These are phyloP conservation scores for Drosophila monieri DNA, from an alignment of 2,888 invertebrate genomes.

Conservation along the genomic window DNA sequence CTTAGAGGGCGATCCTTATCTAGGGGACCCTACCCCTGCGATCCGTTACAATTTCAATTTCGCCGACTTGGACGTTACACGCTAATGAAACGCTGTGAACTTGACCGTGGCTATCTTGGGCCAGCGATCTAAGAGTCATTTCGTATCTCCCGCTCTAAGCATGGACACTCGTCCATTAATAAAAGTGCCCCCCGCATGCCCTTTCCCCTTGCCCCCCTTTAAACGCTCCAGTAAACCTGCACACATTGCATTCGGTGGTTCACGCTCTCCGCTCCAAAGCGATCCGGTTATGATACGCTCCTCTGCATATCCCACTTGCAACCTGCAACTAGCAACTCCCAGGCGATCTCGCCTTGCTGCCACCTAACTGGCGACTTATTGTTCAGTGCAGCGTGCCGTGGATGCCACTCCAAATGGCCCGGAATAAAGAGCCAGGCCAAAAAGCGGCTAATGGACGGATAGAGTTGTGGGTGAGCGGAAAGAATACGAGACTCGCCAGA, in stretches of 20 bases:
- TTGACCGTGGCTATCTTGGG: constrained; percentile 82
- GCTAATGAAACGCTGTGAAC: constrained; percentile 81
- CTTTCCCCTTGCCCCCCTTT: constrained; percentile 36
- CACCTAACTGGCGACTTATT: constrained; percentile 26
- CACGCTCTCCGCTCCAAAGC: constrained; percentile 61
- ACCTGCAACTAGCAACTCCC: constrained; percentile 34
- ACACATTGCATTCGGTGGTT: constrained; percentile 70
- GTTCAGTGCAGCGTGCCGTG: constrained; percentile 76
- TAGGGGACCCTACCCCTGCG: constrained; percentile 50
- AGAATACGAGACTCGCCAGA: constrained; percentile 41
- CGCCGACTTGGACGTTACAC: constrained; percentile 63
- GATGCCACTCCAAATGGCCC: constrained; percentile 68
- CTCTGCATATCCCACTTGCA: constrained; percentile 45
- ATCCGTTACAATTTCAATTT: constrained; percentile 81
- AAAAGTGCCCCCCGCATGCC: constrained; percentile 48
- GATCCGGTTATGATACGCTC: constrained; percentile 79
- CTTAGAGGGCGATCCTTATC: constrained; percentile 56
- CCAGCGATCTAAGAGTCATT: constrained; percentile 55
- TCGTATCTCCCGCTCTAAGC: constrained; percentile 52
- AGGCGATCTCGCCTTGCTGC: constrained; percentile 1
- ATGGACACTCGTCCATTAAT: constrained; percentile 71
- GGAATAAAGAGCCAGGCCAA: constrained; percentile 19
- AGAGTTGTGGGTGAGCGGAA: constrained; percentile 52
- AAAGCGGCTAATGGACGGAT: constrained; percentile 63
- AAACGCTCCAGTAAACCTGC: constrained; percentile 61